Conservation (phyloP, 2,888 invertebrate genomes). For the Ormyrus thymus region DNA sequence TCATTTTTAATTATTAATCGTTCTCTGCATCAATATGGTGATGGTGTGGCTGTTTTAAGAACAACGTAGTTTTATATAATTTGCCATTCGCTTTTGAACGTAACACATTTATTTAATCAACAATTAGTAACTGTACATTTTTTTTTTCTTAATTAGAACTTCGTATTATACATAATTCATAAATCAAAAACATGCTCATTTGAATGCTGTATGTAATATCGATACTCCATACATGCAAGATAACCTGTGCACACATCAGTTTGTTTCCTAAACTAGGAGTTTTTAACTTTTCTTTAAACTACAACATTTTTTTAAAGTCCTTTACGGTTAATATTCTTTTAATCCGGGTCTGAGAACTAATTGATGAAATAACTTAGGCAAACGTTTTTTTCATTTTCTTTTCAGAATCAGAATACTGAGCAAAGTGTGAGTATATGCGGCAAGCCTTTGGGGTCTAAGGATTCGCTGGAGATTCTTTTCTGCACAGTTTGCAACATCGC, state of each 20-base stretch:
- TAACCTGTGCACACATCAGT: too few relatives aligned
- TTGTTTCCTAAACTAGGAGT: too few relatives aligned
- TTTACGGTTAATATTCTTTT: too few relatives aligned
- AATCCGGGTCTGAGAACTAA: not conserved
- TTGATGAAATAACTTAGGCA: conserved; percentile 59
- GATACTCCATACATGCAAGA: too few relatives aligned
- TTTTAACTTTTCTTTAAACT: too few relatives aligned
- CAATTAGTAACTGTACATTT: too few relatives aligned
- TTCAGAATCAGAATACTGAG: conserved; percentile 75
- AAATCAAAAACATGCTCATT: not conserved
- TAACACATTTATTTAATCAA: too few relatives aligned
- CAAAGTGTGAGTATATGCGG: conserved; percentile 76
- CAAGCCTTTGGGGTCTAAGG: conserved; percentile 62
- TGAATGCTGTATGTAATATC: too few relatives aligned
- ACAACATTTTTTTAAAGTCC: too few relatives aligned
- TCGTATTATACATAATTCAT: conserved; percentile 25
- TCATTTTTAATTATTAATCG: not conserved
- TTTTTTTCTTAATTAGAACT: too few relatives aligned
- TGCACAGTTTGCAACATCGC: conserved; percentile 51
- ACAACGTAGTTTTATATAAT: conserved; percentile 22
- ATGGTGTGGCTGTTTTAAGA: conserved; percentile 32
- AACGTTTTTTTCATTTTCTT: conserved; percentile 68
- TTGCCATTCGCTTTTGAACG: conserved; percentile 22
- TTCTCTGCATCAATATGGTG: conserved; percentile 26
- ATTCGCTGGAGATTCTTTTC: conserved; percentile 42